Conservation (phyloP, 35 echinoderm and acorn worm species). For the Lytechinus pictus region DNA sequence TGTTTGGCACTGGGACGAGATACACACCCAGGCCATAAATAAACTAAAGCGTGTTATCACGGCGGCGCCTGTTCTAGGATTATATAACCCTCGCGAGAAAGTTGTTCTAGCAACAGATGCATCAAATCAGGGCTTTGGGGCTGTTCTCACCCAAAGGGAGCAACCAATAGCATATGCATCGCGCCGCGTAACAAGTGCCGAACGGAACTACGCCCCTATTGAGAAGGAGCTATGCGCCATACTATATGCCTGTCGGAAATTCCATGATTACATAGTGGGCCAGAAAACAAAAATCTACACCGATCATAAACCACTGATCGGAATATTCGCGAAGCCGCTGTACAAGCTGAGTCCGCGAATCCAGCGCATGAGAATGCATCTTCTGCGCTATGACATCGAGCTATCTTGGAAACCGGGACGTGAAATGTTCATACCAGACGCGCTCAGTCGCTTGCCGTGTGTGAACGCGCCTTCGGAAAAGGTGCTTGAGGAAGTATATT, state of each 20-base stretch:
- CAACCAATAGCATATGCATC: conserved; percentile 67
- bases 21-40: conserved; percentile 37
- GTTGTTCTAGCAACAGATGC: conserved; percentile 55
- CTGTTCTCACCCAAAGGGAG: conserved; percentile 45
- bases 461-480: not conserved
- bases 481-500: not conserved
- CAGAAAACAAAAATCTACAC: conserved; percentile 53
- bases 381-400: conserved; percentile 53
- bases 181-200: conserved; percentile 21
- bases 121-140: conserved; percentile 62
- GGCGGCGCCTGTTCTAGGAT: conserved; percentile 44
- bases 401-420: conserved; percentile 43
- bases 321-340: conserved; percentile 71
- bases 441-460: conserved; percentile 5
- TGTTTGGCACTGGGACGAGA: conserved; percentile 59
- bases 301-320: conserved; percentile 73
- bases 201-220: conserved; percentile 44
- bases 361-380: conserved; percentile 55
- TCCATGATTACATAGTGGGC: conserved; percentile 62
- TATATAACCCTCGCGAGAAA: conserved; percentile 48
- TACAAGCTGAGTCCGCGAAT: conserved; percentile 64
- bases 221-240: conserved; percentile 61
- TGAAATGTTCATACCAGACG: conserved; percentile 55
- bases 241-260: conserved; percentile 49
- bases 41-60: conserved; percentile 47